Conservation (phyloP, 2,888 invertebrate species). For the Drosophila monieri region DNA sequence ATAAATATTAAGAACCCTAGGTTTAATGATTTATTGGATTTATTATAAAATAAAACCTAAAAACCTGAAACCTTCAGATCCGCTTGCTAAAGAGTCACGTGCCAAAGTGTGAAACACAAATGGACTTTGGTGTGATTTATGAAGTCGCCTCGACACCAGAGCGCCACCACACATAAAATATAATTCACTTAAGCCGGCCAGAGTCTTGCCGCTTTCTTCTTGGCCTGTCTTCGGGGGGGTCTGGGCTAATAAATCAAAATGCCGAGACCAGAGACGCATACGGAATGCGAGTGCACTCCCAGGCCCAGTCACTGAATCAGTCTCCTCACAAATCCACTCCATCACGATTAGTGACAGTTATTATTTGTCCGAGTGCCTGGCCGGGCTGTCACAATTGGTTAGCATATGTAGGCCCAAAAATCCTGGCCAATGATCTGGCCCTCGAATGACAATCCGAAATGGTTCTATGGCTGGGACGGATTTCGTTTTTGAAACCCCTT, state of each 20-base stretch:
- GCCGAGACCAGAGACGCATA: conserved; percentile 42
- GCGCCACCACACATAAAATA: conserved; percentile 53
- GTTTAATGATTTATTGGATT: no score
- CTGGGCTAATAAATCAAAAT: conserved; percentile 52
- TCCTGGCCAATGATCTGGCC: conserved; percentile 6
- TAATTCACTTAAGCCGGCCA: conserved; percentile 60
- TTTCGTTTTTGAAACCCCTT: conserved; percentile 18
- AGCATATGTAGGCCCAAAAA: conserved; percentile 2
- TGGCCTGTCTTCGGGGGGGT: not conserved
- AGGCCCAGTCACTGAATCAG: conserved; percentile 35
- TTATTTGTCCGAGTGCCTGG: conserved; percentile 63
- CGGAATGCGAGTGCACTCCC: conserved; percentile 48
- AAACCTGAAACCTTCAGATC: conserved; percentile 40
- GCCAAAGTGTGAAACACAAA: conserved; percentile 50
- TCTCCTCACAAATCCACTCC: conserved; percentile 63
- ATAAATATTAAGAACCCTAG: no score
- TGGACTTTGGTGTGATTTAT: conserved; percentile 66
- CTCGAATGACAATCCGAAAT: conserved; percentile 10
- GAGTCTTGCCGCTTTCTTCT: conserved; percentile 32
- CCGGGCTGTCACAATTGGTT: conserved; percentile 37
- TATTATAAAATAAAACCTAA: no score
- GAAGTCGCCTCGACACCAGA: conserved; percentile 54
- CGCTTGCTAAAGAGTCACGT: conserved; percentile 49
- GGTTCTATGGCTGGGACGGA: conserved; percentile 1
- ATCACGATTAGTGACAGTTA: conserved; percentile 72